phyloP scores from a whole-genome alignment of 1,140 invertebrate genomes.

The Cecropterus lyciades region DNA sequence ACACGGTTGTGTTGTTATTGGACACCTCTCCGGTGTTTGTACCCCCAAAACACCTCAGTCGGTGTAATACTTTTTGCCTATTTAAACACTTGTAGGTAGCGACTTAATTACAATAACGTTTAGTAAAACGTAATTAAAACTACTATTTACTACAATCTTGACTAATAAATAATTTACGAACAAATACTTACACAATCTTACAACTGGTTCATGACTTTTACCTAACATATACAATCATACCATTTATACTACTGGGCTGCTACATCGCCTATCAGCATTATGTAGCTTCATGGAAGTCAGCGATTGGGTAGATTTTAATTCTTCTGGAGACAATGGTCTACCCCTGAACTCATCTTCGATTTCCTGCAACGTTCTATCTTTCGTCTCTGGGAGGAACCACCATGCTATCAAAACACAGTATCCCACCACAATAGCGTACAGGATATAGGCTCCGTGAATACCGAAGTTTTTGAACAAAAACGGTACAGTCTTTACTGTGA shows the following conservation, averaged over 20 bases:
- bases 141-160: too few species aligned
- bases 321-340: constrained; percentile 51
- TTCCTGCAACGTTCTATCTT: constrained; percentile 61
- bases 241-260: constrained; percentile 56
- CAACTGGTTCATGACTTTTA: too few species aligned
- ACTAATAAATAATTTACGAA: too few species aligned
- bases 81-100: too few species aligned
- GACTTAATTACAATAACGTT: too few species aligned
- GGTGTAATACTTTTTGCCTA: too few species aligned
- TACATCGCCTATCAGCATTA: constrained; percentile 63
- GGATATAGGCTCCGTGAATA: constrained; percentile 49
- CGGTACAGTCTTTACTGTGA: constrained; percentile 55
- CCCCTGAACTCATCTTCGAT: constrained; percentile 66
- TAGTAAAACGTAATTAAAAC: too few species aligned
- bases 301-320: constrained; percentile 56
- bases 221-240: too few species aligned
- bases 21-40: too few species aligned
- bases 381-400: constrained; percentile 58
- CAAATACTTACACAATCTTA: too few species aligned
- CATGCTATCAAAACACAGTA: constrained; percentile 47
- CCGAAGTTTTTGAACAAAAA: constrained; percentile 48
- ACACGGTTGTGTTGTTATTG: too few species aligned
- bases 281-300: constrained; percentile 54
- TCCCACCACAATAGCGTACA: constrained; percentile 44
- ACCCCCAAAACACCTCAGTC: too few species aligned